Evolutionary conservation across 2,888 invertebrate species (phyloP), one percentile per base, ranked within the genome.

Genomic region (Platypus cylindrus): DNA sequence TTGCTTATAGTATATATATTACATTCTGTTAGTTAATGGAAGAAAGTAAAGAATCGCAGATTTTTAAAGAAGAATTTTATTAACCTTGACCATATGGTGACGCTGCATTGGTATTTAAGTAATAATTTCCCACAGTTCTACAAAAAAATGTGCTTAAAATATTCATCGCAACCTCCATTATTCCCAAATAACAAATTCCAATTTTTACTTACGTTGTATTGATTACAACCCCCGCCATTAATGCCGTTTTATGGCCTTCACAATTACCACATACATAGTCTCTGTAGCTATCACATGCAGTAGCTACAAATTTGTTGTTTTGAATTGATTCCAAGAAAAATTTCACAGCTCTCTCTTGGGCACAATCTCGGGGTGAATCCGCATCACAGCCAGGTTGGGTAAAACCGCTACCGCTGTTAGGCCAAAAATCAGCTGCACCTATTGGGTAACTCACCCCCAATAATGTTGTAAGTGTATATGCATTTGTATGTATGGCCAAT

Each of bases 331-430:
- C 41, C 3, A 30, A 38, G 22, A 36, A 41, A 35, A 20, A 38
- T 17, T 23, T 23, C 41, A 38, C 38, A 15, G 41, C 41, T 29
- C 41, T 41, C 17, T 41, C 38, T 34, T 41, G 41, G 8, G 41
- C 27, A 29, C 41, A 38, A 18, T 26, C 34, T 32, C 41, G 38
- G 24, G 38, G 2, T 26, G 36, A 9, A 29, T 38, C 41, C 8
- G 38, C n/a, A 7, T 38, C 41, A 32, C 41, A 41, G 17, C 40
- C 40, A 26, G 41, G 35, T 20, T 41, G 41, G 24, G 30, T 35
- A n/a, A n/a, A n/a, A n/a, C n/a, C n/a, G 8, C 32, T 14, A 17
- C 41, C 41, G 11, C 41, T 38, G 29, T 41, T 41, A 12, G 41
- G 41, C 25, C 36, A 41, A 13, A 38, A 41, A 20, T 41, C 41